phyloP scores from a whole-genome alignment of 2,888 invertebrate genomes.

The Conistra vaccinii region DNA sequence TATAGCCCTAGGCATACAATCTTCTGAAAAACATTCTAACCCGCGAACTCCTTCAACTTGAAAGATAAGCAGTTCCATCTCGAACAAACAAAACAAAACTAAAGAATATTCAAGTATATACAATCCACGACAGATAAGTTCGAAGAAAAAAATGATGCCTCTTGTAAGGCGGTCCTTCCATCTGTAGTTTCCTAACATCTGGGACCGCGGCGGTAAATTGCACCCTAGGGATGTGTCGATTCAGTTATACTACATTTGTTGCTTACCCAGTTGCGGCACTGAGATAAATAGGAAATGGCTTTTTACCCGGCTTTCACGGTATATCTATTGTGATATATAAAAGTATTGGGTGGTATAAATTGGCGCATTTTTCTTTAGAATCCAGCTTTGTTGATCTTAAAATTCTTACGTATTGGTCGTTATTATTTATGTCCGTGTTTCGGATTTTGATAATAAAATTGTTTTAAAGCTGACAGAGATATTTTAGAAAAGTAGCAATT shows the following conservation, averaged over 20 bases:
- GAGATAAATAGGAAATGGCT: constrained; percentile 71
- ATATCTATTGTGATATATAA: constrained; percentile 53
- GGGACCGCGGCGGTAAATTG: constrained; percentile 75
- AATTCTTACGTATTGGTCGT: constrained; percentile 29
- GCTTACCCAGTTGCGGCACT: constrained; percentile 64
- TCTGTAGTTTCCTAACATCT: constrained; percentile 66
- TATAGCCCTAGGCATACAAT: neutral
- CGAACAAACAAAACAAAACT: constrained; percentile 47
- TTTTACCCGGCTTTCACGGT: constrained; percentile 61
- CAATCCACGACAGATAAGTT: constrained; percentile 61
- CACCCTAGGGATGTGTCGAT: constrained; percentile 77
- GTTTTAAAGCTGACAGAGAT: constrained; percentile 7
- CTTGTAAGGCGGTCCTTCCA: constrained; percentile 61
- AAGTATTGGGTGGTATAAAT: constrained; percentile 40
- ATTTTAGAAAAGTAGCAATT: neutral
- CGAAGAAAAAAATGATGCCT: constrained; percentile 62
- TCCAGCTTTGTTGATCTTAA: constrained; percentile 46
- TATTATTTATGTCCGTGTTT: constrained; percentile 28
- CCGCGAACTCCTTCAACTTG: constrained; percentile 24
- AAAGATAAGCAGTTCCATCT: constrained; percentile 48
- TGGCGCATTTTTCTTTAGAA: constrained; percentile 33
- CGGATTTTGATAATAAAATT: constrained; percentile 6
- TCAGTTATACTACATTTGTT: constrained; percentile 71
- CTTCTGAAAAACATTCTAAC: constrained; percentile 8
- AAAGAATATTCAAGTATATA: constrained; percentile 56